Evolutionary conservation across 2,797 vertebrate species (phyloP).

Genomic region (Phoebastria nigripes): DNA sequence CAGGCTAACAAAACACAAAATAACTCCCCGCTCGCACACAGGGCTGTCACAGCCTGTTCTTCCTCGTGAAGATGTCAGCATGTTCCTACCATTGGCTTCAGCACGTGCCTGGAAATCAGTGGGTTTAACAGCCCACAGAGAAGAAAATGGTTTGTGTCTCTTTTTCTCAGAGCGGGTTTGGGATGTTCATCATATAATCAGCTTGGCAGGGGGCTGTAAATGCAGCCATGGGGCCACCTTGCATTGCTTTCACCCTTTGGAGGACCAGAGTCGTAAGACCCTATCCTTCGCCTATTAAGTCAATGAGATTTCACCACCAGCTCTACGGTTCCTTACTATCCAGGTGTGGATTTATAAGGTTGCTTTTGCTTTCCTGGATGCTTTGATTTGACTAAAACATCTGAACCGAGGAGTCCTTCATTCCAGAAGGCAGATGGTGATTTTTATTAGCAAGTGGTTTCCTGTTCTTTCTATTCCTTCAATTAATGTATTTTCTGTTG

Average conservation of each 20-base stretch:
- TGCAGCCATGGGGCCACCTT: neutral
- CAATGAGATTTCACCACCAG: neutral
- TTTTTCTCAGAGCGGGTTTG: neutral
- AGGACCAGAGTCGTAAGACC: rapidly evolving
- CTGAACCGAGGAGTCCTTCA: neutral
- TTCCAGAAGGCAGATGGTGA: neutral
- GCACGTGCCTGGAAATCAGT: neutral
- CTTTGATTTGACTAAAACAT: neutral
- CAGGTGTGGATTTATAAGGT: neutral
- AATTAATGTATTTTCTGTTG: neutral
- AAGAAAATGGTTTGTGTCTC: neutral
- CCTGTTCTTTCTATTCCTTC: neutral
- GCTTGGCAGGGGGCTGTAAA: neutral
- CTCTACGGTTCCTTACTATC: rapidly evolving
- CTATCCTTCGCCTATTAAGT: neutral
- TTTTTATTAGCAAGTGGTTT: conserved; percentile 37
- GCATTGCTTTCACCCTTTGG: neutral
- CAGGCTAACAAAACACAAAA: neutral
- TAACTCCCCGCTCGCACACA: neutral
- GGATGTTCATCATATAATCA: neutral
- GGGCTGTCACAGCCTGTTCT: neutral
- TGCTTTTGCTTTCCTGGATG: neutral
- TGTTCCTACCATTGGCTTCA: neutral
- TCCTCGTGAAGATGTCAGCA: neutral
- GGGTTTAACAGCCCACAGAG: neutral